These are phyloP conservation scores for Scrobipalpa atriplicella DNA, from an alignment of 2,888 invertebrate species.

Conservation along the genomic window DNA sequence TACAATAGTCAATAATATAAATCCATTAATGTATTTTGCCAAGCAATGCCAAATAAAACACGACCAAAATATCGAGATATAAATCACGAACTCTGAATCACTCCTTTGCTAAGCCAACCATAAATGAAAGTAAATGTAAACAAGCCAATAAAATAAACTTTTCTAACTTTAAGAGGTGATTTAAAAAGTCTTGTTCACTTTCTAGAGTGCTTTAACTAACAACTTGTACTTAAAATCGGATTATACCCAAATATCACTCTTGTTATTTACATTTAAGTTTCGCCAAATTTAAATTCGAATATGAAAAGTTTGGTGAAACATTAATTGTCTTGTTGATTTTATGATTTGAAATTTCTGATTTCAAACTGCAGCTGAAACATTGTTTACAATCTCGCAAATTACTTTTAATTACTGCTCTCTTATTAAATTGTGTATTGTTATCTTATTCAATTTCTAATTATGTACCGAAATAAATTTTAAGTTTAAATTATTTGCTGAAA, in stretches of 20 bases:
- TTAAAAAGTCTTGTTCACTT: background rate
- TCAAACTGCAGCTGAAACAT: conserved; percentile 1
- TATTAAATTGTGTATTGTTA: too few relatives aligned
- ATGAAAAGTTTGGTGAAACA: conserved; percentile 1
- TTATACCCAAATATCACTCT: background rate
- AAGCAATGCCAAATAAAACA: background rate
- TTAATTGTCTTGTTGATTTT: conserved; percentile 6
- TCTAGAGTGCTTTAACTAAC: background rate
- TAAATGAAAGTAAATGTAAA: conserved; percentile 8
- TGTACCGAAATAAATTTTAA: too few relatives aligned
- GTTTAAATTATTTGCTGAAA: too few relatives aligned
- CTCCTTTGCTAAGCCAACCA: background rate
- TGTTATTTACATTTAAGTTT: conserved; percentile 1
- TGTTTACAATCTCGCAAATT: background rate
- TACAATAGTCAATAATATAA: too few relatives aligned
- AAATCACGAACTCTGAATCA: background rate
- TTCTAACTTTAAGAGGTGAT: conserved; percentile 3
- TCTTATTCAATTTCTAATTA: background rate
- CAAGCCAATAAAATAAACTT: background rate
- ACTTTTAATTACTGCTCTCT: background rate
- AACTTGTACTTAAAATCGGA: background rate
- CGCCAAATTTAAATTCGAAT: background rate
- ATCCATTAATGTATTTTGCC: too few relatives aligned
- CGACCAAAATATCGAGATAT: background rate
- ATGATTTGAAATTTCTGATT: conserved; percentile 7